Evolutionary conservation across 2,888 invertebrate genomes (phyloP).

Genomic region (Opisthograptis luteolata): DNA sequence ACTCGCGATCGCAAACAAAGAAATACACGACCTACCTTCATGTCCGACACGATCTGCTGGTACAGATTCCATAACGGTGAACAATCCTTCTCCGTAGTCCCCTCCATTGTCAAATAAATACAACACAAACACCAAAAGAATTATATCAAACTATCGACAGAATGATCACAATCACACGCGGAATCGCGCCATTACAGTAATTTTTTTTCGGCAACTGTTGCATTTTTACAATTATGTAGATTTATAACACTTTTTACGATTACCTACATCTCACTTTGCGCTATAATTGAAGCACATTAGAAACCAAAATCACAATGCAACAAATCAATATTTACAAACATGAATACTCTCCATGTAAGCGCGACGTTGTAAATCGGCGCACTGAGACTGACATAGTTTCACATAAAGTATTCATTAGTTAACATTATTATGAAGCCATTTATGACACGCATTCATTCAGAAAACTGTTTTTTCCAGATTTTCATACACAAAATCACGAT

Average conservation of each 20-base stretch:
- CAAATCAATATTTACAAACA: conserved; percentile 84
- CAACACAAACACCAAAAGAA: conserved; percentile 59
- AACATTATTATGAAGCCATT: conserved; percentile 21
- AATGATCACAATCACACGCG: conserved; percentile 63
- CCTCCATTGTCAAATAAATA: conserved; percentile 86
- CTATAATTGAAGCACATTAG: conserved; percentile 46
- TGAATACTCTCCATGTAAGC: conserved; percentile 68
- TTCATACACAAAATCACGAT: conserved; percentile 70
- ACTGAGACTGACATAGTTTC: conserved; percentile 46
- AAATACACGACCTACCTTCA: conserved; percentile 91
- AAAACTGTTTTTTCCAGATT: conserved; percentile 50
- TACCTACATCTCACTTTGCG: conserved; percentile 74
- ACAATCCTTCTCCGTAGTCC: conserved; percentile 91
- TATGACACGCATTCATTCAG: conserved; percentile 53
- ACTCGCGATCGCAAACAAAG: conserved; percentile 31
- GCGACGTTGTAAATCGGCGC: conserved; percentile 45
- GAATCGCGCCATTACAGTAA: conserved; percentile 54
- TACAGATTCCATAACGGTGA: conserved; percentile 96
- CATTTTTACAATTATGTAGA: conserved; percentile 55
- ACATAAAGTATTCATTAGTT: conserved; percentile 38
- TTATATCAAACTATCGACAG: conserved; percentile 57
- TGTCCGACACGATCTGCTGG: conserved; percentile 97
- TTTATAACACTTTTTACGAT: conserved; percentile 42
- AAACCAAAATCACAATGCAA: conserved; percentile 57
- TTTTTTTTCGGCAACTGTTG: conserved; percentile 66